These are phyloP conservation scores for Periphyllus acericola DNA, from an alignment of 2,888 invertebrate species.

Conservation along the genomic window DNA sequence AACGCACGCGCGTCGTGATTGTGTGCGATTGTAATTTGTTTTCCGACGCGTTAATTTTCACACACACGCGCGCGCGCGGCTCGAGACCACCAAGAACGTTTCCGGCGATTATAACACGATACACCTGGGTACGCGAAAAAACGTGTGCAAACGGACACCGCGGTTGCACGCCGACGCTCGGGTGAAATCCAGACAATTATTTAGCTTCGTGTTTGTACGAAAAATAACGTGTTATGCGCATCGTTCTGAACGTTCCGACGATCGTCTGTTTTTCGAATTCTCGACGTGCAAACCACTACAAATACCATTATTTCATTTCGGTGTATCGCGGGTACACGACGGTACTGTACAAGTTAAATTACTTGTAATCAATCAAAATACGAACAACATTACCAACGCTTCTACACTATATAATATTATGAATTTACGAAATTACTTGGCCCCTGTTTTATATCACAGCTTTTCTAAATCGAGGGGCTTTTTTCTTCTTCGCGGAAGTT, in stretches of 20 bases:
- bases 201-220: background rate
- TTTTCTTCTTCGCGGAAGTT: too few species aligned
- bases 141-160: background rate
- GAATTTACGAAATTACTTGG: too few species aligned
- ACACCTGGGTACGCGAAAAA: background rate
- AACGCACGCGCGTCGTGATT: background rate
- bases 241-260: background rate
- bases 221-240: background rate
- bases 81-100: background rate
- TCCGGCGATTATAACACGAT: background rate
- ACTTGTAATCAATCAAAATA: too few species aligned
- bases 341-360: too few species aligned
- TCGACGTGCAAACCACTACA: background rate
- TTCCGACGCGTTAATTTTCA: background rate
- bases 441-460: too few species aligned
- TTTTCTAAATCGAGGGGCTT: too few species aligned
- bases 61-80: background rate
- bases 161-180: background rate
- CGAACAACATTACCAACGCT: too few species aligned
- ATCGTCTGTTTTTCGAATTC: background rate
- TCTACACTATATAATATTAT: too few species aligned
- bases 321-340: too few species aligned
- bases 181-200: background rate
- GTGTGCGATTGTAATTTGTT: background rate
- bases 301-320: too few species aligned